A percentile compares a stretch with the other conserved stretches of the same genome.
Conservation (phyloP, 2,113 vertebrate species). For the Anser brachyrhynchus region DNA sequence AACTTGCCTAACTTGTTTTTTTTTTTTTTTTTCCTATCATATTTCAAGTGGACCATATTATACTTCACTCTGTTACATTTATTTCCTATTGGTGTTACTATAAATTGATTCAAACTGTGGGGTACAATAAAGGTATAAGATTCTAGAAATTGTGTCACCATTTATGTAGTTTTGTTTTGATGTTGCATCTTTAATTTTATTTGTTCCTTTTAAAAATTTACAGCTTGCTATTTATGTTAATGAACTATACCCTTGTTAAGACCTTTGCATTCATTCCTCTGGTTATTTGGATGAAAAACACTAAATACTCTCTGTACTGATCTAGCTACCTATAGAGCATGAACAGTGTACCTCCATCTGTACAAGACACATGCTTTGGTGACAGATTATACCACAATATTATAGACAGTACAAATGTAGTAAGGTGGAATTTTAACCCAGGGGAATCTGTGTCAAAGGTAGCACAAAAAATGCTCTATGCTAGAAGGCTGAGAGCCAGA, state of each 20-base stretch:
- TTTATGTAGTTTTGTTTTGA: not conserved
- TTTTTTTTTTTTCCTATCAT: not conserved
- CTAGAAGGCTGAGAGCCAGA: not conserved
- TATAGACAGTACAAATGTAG: not conserved
- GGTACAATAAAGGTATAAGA: not conserved
- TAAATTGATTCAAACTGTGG: not conserved
- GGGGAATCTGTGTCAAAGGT: not conserved
- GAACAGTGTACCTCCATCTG: not conserved
- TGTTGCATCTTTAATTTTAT: not conserved
- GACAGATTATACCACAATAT: not conserved
- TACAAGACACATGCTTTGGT: not conserved
- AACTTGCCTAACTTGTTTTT: not conserved
- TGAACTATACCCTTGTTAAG: not conserved
- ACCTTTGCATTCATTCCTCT: not conserved
- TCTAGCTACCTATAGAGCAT: not conserved
- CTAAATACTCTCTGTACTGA: not conserved
- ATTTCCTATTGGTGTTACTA: rapidly evolving
- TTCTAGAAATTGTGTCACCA: not conserved
- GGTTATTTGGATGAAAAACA: not conserved
- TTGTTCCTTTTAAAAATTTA: not conserved
- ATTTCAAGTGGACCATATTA: not conserved
- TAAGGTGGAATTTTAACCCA: not conserved
- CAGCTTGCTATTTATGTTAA: not conserved
- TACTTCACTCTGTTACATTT: not conserved
- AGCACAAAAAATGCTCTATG: not conserved